Percentiles rank a stretch among this genome's conserved stretches.
Conservation (phyloP, 2,888 invertebrate genomes). For the Metalampra italica region DNA sequence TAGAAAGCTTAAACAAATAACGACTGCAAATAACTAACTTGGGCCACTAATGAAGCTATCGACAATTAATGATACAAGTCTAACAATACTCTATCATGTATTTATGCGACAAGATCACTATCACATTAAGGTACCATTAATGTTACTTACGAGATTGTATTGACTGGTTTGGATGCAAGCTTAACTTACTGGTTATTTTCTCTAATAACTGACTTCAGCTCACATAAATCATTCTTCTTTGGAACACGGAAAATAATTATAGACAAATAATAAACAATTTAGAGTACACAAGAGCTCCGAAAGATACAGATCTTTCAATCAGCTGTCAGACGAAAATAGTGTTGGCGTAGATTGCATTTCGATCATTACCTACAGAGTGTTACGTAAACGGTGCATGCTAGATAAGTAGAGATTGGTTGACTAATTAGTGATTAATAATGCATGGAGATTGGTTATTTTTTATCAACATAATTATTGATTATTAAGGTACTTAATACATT, state of each 20-base stretch:
- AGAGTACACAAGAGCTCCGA: constrained; percentile 18
- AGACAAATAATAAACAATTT: constrained; percentile 34
- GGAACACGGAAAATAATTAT: constrained; percentile 42
- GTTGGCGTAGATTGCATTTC: constrained; percentile 18
- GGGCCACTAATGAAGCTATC: constrained; percentile 46
- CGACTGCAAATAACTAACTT: constrained; percentile 30
- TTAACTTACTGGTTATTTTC: constrained; percentile 16
- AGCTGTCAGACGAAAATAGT: constrained; percentile 33
- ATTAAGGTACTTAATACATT: no score
- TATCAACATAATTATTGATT: no score
- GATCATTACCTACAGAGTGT: constrained; percentile 17
- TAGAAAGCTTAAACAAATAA: constrained; percentile 60
- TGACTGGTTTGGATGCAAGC: constrained; percentile 4
- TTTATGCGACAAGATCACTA: constrained; percentile 29
- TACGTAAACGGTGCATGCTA: constrained; percentile 4
- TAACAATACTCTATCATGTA: constrained; percentile 37
- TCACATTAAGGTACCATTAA: constrained; percentile 20
- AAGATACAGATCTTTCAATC: constrained; percentile 48
- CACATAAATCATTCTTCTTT: constrained; percentile 27
- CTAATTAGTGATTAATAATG: neutral
- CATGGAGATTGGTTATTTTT: neutral
- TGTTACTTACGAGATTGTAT: constrained; percentile 22
- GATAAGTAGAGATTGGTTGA: neutral
- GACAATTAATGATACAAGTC: constrained; percentile 36
- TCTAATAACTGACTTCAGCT: constrained; percentile 20